A percentile compares a stretch with the other conserved stretches of the same genome.
phyloP scores from a whole-genome alignment of 2,797 vertebrate species.

The Glossophaga mutica region DNA sequence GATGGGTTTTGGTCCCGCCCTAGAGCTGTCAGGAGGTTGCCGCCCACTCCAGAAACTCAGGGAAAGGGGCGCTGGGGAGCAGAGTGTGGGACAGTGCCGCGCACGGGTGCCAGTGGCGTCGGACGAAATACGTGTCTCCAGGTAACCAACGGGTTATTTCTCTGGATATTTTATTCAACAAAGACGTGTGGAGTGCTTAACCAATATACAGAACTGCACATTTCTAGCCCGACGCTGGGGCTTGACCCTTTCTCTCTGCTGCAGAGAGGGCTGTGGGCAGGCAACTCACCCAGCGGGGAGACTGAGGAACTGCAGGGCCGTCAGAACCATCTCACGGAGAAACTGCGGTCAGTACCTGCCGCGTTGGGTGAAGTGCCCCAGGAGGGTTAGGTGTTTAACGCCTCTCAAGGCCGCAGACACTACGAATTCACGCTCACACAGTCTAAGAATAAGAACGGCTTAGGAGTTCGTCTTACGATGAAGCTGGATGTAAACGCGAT shows the following conservation, averaged over 20 bases:
- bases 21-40: not conserved
- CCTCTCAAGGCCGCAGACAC: not conserved
- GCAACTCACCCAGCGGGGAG: not conserved
- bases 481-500: not conserved
- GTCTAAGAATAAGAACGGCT: not conserved
- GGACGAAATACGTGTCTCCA: not conserved
- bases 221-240: not conserved
- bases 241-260: not conserved
- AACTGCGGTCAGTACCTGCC: not conserved
- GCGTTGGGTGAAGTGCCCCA: not conserved
- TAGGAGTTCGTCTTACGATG: conserved; percentile 5
- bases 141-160: not conserved
- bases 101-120: not conserved
- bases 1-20: not conserved
- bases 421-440: not conserved
- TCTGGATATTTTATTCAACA: not conserved
- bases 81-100: not conserved
- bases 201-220: not conserved
- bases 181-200: not conserved
- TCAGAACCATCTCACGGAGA: not conserved
- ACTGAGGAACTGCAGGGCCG: not conserved
- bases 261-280: not conserved
- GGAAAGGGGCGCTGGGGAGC: not conserved
- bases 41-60: not conserved
- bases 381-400: not conserved